Evolutionary conservation across 2,797 vertebrate species (phyloP).

Genomic region (Gallinago stenura): DNA sequence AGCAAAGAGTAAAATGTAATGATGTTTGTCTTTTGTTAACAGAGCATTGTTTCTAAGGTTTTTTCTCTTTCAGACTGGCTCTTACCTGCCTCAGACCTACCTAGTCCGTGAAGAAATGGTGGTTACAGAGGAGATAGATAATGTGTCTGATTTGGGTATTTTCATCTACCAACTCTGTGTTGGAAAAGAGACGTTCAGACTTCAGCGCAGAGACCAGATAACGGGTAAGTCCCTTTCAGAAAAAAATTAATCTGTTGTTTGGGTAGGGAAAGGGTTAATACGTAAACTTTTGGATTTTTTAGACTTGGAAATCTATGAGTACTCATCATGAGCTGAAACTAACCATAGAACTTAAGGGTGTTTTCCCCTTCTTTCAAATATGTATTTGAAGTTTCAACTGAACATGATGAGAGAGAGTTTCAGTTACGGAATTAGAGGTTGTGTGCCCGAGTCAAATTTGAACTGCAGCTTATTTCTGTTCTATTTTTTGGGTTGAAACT

Average conservation of each 20-base stretch:
- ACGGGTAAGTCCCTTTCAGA: constrained; percentile 73
- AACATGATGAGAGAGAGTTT: neutral
- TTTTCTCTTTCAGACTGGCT: constrained; percentile 82
- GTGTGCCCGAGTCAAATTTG: neutral
- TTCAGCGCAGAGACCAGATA: constrained; percentile 87
- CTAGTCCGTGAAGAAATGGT: constrained; percentile 93
- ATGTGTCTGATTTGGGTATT: constrained; percentile 89
- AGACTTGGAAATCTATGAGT: neutral
- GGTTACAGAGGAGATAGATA: constrained; percentile 91
- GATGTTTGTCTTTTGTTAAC: neutral
- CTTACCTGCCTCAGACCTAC: constrained; percentile 89
- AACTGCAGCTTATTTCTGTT: neutral
- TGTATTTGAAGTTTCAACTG: neutral
- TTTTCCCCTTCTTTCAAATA: neutral
- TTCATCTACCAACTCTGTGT: constrained; percentile 93
- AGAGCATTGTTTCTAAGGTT: neutral
- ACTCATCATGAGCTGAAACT: neutral
- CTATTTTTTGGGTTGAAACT: neutral
- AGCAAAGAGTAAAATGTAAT: neutral
- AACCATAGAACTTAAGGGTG: neutral
- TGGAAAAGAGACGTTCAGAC: constrained; percentile 90
- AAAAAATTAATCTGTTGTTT: rapidly evolving
- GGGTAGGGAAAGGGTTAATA: neutral
- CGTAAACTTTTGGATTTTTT: neutral
- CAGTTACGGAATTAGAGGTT: neutral